Evolutionary conservation across 1,140 invertebrate genomes (phyloP).

Genomic region (Hyposmocoma kahamanoa): DNA sequence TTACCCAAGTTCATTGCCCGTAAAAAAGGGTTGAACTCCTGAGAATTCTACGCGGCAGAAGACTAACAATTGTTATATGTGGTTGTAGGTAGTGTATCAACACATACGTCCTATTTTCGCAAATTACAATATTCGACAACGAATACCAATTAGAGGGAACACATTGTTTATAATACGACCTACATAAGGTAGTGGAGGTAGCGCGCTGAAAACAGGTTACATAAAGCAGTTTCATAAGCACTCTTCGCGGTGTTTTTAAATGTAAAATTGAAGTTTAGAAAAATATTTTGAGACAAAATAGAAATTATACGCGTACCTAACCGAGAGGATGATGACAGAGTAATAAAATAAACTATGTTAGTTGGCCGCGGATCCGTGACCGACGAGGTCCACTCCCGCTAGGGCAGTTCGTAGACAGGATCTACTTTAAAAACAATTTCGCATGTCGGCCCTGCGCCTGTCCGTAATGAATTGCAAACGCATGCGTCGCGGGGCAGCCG

Average conservation of each 20-base stretch:
- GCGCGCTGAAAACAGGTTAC: neutral
- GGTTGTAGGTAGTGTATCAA: too few relatives aligned
- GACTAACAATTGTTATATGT: too few relatives aligned
- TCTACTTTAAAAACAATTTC: conserved; percentile 51
- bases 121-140: too few relatives aligned
- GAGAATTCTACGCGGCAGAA: too few relatives aligned
- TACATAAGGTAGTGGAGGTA: neutral
- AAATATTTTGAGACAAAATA: too few relatives aligned
- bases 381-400: conserved; percentile 26
- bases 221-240: conserved; percentile 1
- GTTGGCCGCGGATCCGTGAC: conserved; percentile 37
- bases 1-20: neutral
- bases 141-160: too few relatives aligned
- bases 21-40: too few relatives aligned
- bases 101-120: too few relatives aligned
- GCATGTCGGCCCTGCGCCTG: conserved; percentile 30
- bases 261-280: too few relatives aligned
- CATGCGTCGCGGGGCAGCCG: conserved; percentile 28
- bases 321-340: too few relatives aligned
- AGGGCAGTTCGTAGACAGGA: conserved; percentile 31
- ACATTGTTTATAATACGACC: neutral
- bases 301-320: too few relatives aligned
- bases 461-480: conserved; percentile 48
- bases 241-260: too few relatives aligned
- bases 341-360: conserved; percentile 26